These are phyloP conservation scores for Paedocypris micromegethes DNA, from an alignment of 2,797 vertebrate species.

Conservation along the genomic window DNA sequence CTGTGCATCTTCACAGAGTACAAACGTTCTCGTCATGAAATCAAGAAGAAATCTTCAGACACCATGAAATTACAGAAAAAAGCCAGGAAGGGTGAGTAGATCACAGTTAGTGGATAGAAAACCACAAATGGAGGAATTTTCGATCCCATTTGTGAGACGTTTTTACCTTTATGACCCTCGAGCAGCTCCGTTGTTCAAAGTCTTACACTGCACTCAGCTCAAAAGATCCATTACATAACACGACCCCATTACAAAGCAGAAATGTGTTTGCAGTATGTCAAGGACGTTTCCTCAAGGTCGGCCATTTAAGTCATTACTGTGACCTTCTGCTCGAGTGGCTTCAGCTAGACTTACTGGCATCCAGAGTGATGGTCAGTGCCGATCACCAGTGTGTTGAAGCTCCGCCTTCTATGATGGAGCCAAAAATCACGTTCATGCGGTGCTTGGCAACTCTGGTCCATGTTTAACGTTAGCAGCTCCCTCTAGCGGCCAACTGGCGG, in stretches of 20 bases:
- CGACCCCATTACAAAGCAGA: slow-evolving; percentile 15
- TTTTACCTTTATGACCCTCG: too few species aligned
- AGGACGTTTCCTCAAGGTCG: slow-evolving; percentile 43
- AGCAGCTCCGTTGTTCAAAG: too few species aligned
- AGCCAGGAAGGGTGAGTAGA: slow-evolving; percentile 85
- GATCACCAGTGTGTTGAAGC: too few species aligned
- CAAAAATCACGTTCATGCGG: too few species aligned
- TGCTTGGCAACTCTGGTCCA: neutral
- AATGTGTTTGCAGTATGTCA: slow-evolving; percentile 17
- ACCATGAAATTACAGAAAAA: slow-evolving; percentile 97
- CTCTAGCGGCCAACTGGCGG: slow-evolving; percentile 40
- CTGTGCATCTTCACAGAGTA: slow-evolving; percentile 72
- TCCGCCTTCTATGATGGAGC: too few species aligned
- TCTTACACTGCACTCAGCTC: neutral
- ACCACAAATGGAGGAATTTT: too few species aligned
- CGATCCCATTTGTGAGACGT: too few species aligned
- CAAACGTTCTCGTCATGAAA: slow-evolving; percentile 93
- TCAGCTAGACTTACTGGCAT: too few species aligned
- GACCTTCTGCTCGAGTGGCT: too few species aligned
- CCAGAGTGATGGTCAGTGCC: slow-evolving; percentile 1
- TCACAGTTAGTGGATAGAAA: too few species aligned
- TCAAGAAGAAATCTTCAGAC: slow-evolving; percentile 97
- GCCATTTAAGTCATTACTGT: neutral
- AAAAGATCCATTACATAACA: slow-evolving; percentile 22
- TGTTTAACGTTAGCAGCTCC: slow-evolving; percentile 14